A percentile compares a stretch with the other conserved stretches of the same genome.
phyloP scores from a whole-genome alignment of 2,113 vertebrate genomes.

The Chlorodrepanis virens region DNA sequence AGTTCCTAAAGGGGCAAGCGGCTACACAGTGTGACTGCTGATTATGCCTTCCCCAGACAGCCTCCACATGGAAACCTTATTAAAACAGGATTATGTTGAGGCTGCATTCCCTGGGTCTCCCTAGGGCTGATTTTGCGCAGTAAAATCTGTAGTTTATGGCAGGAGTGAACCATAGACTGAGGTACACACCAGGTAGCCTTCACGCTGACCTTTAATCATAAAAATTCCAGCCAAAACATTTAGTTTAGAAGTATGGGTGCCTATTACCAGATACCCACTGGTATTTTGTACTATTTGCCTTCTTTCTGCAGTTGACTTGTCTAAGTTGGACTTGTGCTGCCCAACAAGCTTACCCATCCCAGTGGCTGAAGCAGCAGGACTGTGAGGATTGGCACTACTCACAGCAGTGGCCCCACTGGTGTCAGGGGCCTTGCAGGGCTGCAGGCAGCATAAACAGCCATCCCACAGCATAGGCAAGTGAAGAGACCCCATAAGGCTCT shows the following conservation, averaged over 20 bases:
- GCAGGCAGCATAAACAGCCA: not conserved
- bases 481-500: not conserved
- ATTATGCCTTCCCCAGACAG: slow-evolving; percentile 20
- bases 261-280: not conserved
- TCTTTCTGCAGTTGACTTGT: not conserved
- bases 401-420: not conserved
- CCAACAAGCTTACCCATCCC: accelerated
- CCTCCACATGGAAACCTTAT: not conserved
- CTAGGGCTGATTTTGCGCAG: not conserved
- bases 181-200: accelerated
- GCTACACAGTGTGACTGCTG: not conserved
- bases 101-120: not conserved
- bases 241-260: not conserved
- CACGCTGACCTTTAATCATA: not conserved
- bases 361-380: not conserved
- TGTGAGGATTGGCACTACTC: not conserved
- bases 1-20: not conserved
- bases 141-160: not conserved
- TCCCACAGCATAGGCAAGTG: not conserved
- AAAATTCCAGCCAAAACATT: not conserved
- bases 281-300: not conserved
- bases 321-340: not conserved
- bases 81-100: slow-evolving; percentile 43
- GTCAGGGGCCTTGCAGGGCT: not conserved
- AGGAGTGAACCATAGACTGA: not conserved